A percentile compares a stretch with the other conserved stretches of the same genome.
Evolutionary conservation across 2,113 vertebrate genomes (phyloP).

Genomic region (Lepus timidus): DNA sequence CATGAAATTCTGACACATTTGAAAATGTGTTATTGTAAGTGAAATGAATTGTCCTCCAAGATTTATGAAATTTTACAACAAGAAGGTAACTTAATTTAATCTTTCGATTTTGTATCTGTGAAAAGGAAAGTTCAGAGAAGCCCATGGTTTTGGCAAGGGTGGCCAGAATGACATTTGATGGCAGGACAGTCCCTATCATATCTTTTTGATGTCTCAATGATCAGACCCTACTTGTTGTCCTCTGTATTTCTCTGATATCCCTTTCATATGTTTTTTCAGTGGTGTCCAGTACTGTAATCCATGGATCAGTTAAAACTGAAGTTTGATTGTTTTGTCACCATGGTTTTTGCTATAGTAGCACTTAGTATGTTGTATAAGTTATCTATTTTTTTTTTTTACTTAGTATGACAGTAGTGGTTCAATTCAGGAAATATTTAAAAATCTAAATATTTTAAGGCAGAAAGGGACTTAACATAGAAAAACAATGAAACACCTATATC

Average conservation of each 20-base stretch:
- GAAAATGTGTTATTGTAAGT: slow-evolving; percentile 40
- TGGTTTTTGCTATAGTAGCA: background rate
- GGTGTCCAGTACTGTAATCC: too few species aligned
- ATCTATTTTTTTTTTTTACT: background rate
- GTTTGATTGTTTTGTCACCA: background rate
- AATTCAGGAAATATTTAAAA: slow-evolving; percentile 23
- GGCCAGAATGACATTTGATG: background rate
- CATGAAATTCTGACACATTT: slow-evolving; percentile 56
- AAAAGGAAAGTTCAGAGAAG: background rate
- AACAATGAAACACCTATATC: background rate
- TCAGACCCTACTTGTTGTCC: background rate
- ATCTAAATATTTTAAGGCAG: background rate
- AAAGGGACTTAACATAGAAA: background rate
- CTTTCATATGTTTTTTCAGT: background rate
- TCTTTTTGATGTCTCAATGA: background rate
- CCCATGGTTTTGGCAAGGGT: background rate
- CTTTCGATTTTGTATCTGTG: background rate
- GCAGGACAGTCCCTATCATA: background rate
- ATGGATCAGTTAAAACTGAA: background rate
- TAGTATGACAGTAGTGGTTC: background rate
- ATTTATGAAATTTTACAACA: background rate
- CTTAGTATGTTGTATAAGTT: background rate
- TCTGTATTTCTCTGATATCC: background rate
- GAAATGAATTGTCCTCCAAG: slow-evolving; percentile 22
- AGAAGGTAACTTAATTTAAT: background rate